A percentile compares a stretch with the other conserved stretches of the same genome.
phyloP scores from a whole-genome alignment of 2,888 invertebrate species.

The Noctua janthe region DNA sequence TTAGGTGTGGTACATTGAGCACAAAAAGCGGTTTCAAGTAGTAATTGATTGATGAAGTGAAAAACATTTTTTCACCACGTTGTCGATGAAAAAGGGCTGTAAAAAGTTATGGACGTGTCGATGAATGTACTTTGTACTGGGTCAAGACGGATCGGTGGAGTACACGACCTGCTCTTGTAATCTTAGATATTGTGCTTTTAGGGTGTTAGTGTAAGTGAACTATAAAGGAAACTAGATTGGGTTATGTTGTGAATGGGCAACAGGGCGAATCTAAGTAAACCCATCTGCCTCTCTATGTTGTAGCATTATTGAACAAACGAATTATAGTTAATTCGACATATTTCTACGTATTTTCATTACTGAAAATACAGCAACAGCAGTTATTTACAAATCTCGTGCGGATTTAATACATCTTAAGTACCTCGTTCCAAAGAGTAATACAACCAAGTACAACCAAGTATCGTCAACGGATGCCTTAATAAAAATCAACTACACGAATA shows the following conservation, averaged over 20 bases:
- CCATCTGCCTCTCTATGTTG: not conserved
- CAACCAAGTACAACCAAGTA: constrained; percentile 15
- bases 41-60: constrained; percentile 48
- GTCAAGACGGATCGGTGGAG: constrained; percentile 25
- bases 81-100: constrained; percentile 13
- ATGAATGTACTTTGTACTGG: constrained; percentile 18
- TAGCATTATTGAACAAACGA: not conserved
- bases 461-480: constrained; percentile 36
- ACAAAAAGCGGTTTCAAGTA: constrained; percentile 29
- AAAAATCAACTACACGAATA: constrained; percentile 56
- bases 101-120: constrained; percentile 29
- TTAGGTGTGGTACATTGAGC: constrained; percentile 7
- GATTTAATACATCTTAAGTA: constrained; percentile 24
- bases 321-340: not conserved
- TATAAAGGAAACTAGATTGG: not conserved
- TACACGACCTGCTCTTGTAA: not conserved
- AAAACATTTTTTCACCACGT: constrained; percentile 34
- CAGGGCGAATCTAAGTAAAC: not conserved
- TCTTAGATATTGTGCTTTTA: constrained; percentile 2
- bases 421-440: constrained; percentile 11
- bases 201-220: not conserved
- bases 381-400: constrained; percentile 11
- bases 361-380: not conserved
- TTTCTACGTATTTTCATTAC: not conserved
- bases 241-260: not conserved